phyloP scores from a whole-genome alignment of 1,140 invertebrate genomes.

The Melitaea cinxia region DNA sequence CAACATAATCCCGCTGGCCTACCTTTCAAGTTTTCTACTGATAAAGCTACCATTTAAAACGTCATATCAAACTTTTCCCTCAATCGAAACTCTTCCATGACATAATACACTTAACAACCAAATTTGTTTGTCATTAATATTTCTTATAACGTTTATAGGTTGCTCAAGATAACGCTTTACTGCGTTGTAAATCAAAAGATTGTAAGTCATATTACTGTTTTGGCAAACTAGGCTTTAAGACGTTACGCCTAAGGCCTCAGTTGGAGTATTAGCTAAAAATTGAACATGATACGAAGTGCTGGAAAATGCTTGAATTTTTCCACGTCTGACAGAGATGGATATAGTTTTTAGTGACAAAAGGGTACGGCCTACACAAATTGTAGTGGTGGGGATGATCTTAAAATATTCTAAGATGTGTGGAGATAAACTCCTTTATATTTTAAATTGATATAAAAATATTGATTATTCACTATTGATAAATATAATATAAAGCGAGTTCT shows the following conservation, averaged over 20 bases:
- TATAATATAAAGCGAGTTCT: conserved; percentile 11
- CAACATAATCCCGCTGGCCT: conserved; percentile 68
- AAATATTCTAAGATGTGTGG: conserved; percentile 64
- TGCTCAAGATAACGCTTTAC: conserved; percentile 27
- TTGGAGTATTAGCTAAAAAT: conserved; percentile 25
- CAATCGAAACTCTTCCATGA: conserved; percentile 25
- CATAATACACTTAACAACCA: neutral
- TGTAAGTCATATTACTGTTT: conserved; percentile 13
- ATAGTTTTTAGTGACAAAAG: conserved; percentile 73
- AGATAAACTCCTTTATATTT: conserved; percentile 25
- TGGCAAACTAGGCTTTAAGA: conserved; percentile 36
- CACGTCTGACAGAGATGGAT: conserved; percentile 66
- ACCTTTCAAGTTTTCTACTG: conserved; percentile 73
- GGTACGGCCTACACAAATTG: conserved; percentile 71
- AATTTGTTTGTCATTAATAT: conserved; percentile 7
- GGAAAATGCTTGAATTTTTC: conserved; percentile 71
- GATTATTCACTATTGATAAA: neutral
- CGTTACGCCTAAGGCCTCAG: neutral
- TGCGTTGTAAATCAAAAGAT: conserved; percentile 24
- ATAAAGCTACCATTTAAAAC: conserved; percentile 26
- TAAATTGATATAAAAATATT: conserved; percentile 13
- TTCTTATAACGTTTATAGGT: conserved; percentile 32
- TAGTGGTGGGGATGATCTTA: conserved; percentile 75
- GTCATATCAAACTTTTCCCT: conserved; percentile 23
- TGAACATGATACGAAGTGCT: conserved; percentile 54